Evolutionary conservation across 2,113 vertebrate genomes (phyloP), one percentile per base, ranked within the genome.

Genomic region (Colistium nudipinnis): DNA sequence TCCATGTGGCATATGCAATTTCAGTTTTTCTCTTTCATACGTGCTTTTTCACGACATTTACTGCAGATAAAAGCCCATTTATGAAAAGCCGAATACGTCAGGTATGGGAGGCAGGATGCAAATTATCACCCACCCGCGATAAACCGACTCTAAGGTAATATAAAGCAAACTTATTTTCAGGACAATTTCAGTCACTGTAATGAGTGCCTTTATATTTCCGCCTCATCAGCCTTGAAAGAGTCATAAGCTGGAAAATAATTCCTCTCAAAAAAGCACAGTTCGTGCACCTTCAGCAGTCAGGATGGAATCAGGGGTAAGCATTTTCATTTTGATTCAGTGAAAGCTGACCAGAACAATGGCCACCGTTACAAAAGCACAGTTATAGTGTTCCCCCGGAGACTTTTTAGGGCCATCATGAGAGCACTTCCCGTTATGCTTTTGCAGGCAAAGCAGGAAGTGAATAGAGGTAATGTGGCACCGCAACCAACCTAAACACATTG

Each of bases 381-480:
- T 39, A 52, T 33, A 47, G 51, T 0, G 11, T 38, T 30, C 24
- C 52, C 22, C 52, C 55, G 16, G 20, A 31, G 45, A 11, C 30
- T 59, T 62, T 43, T 7, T 24, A 38, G 14, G 49, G 36, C 24
- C n/a, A 55, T 49, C 8, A 24, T 43, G 9, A 6, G 25, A 14
- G 3, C 27, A 33, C 9, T 36, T 48, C 36, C 36, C 9, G 47
- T 63, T 41, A 47, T n/a, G 35, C 1, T 39, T 66, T 44, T 43
- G 22, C 44, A 63, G 74, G 44, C 38, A 44, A 19, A 64, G 47
- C 61, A 52, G 31, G 31, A n/a, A 35, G 30, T 12, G 61, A 64
- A 65, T 51, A 14, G 13, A 57, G 35, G 30, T 47, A 31, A 43
- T 44, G 25, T 39, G 47, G 36, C 24, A 22, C 55, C 22, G 36